Base-by-base conservation (phyloP, 1,140 invertebrate genomes). In the Nasonia giraulti region DNA sequence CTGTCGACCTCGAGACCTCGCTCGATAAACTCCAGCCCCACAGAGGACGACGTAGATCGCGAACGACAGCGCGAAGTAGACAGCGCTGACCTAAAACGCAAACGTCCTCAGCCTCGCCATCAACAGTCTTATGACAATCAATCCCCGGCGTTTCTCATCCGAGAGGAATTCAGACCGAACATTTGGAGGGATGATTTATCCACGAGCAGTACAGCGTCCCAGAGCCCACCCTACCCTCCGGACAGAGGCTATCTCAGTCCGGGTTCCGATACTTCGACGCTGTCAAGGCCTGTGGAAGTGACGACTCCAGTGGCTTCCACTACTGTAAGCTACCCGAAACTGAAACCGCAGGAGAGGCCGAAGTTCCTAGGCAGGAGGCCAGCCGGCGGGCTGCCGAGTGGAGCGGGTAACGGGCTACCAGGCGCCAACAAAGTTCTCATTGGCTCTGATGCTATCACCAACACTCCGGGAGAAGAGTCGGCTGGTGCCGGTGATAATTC, bases 391-490 rank as follows among this genome's bases (percentile, higher is more conserved):
- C 86, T 88, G 12, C 82, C 80, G 23, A 78, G 87, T 37, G 89
- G 88, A 47, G 50, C 88, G 82, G 88, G 87, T 68, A 89, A 89
- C 85, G 89, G 88, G 10, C 83, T 89, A 47, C 88, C 89, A 23
- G 87, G 88, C 77, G 83, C 87, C 4, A 89, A 86, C 37, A 88
- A 84, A 80, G 71, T 81, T 11, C 78, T 85, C 78, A 62, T 14
- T 2, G 84, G 71, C 1, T 85, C 84, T 2, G 62, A 47, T 40
- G 23, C 40, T 12, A 47, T 83, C 0, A 83, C 75, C n/a, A 76
- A 76, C 1, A 71, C 50, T n/a, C 76, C 76, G 7, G 23, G 6
- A 11, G 14, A 73, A 11, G 50, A 40, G 20, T 20, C 20, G 23
- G 7, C 66, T 71, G 27, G 23, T 31, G 27, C 17, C 2, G 20